Conservation (phyloP, 2,113 vertebrate genomes). For the Rhinopomastus cyanomelas region DNA sequence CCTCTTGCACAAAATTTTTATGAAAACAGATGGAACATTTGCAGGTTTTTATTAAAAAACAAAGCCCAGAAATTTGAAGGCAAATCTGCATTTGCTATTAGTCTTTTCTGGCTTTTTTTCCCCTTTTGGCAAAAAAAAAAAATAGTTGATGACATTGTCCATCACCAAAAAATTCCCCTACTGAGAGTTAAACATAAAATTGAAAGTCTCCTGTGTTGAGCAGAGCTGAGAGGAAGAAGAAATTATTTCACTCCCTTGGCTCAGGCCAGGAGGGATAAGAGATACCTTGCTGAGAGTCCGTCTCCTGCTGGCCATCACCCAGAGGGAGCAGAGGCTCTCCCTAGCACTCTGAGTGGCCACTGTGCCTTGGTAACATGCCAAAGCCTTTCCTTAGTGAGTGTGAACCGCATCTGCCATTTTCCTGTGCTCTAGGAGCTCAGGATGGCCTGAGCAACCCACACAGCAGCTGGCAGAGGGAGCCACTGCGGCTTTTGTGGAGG, state of each 20-base stretch:
- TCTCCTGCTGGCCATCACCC: not conserved
- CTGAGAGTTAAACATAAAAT: not conserved
- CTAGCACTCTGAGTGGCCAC: not conserved
- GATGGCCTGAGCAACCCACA: not conserved
- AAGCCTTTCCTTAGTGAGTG: not conserved
- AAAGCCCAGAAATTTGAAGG: not conserved
- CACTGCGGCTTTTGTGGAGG: not conserved
- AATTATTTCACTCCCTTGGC: not conserved
- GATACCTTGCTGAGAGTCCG: not conserved
- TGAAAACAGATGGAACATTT: slow-evolving; percentile 32
- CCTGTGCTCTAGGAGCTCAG: not conserved
- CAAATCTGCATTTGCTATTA: not conserved
- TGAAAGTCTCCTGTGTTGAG: not conserved
- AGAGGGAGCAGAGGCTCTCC: not conserved
- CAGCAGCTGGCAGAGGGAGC: not conserved
- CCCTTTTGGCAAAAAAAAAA: not conserved
- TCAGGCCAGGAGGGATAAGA: not conserved
- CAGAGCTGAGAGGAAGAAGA: not conserved
- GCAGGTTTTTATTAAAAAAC: not conserved
- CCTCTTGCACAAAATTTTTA: slow-evolving; percentile 22
- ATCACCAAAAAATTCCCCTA: not conserved
- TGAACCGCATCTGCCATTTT: not conserved
- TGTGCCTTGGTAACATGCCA: not conserved
- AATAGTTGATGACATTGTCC: not conserved
- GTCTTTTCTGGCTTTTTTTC: not conserved